phyloP scores from a whole-genome alignment of 2,888 invertebrate species.

The Drosophila mimetica region DNA sequence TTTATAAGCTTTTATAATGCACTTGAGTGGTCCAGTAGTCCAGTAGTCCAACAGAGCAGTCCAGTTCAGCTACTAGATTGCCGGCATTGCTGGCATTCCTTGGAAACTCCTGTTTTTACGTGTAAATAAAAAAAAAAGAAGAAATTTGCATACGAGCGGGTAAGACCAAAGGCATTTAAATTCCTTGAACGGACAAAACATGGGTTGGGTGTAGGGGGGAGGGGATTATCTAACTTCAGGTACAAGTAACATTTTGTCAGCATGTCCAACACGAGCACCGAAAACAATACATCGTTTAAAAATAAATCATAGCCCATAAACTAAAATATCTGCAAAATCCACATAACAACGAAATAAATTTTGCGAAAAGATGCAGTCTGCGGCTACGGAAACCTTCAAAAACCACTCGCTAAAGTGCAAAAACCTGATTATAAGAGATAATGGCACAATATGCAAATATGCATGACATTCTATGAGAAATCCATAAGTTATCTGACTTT shows the following conservation, averaged over 20 bases:
- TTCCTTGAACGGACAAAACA: slow-evolving; percentile 2
- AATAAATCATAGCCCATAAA: background rate
- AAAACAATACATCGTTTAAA: background rate
- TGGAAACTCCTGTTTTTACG: slow-evolving; percentile 3
- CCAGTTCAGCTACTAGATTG: slow-evolving; percentile 9
- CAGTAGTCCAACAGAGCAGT: too few relatives aligned
- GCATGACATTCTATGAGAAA: background rate
- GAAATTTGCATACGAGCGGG: slow-evolving; percentile 18
- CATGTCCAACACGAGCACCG: background rate
- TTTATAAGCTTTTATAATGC: slow-evolving; percentile 40
- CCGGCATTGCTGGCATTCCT: slow-evolving; percentile 11
- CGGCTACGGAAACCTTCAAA: background rate
- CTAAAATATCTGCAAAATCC: background rate
- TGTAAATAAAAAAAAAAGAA: background rate
- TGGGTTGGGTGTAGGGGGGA: too few relatives aligned
- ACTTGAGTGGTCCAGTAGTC: slow-evolving; percentile 11
- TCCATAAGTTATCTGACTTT: background rate
- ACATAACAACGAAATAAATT: background rate
- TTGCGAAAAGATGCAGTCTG: background rate
- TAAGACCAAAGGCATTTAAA: slow-evolving; percentile 2
- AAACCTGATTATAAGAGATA: slow-evolving; percentile 2
- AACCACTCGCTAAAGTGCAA: background rate
- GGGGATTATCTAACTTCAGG: too few relatives aligned
- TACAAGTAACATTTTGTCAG: background rate
- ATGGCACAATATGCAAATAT: slow-evolving; percentile 2